phyloP scores from a whole-genome alignment of 2,113 vertebrate genomes.

The Cathartes aura region DNA sequence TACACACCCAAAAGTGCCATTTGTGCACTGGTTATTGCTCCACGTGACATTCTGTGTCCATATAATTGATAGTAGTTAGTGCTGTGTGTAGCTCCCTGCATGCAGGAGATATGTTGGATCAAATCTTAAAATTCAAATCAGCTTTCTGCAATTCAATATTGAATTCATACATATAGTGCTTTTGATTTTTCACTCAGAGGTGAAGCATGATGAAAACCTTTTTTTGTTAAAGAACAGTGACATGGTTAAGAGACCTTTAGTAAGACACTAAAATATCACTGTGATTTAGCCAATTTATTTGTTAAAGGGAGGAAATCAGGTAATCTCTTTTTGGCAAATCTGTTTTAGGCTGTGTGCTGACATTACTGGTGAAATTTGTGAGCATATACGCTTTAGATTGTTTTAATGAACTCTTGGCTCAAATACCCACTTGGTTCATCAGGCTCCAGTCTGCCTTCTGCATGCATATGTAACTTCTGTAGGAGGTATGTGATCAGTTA shows the following conservation, averaged over 20 bases:
- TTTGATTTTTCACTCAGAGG: neutral
- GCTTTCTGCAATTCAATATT: neutral
- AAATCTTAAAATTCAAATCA: neutral
- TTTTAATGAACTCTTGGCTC: neutral
- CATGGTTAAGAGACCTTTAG: neutral
- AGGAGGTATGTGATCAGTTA: neutral
- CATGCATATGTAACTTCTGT: neutral
- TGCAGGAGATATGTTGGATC: neutral
- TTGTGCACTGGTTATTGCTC: neutral
- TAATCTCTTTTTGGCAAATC: neutral
- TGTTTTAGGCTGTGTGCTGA: neutral
- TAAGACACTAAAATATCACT: neutral
- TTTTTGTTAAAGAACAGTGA: neutral
- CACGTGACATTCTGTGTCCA: fast-evolving
- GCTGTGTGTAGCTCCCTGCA: neutral
- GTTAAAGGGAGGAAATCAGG: neutral
- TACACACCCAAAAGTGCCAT: neutral
- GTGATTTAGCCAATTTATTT: neutral
- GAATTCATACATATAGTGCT: neutral
- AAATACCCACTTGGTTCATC: neutral
- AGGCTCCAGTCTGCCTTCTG: neutral
- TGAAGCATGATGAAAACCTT: neutral
- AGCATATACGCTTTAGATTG: fast-evolving
- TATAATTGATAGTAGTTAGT: neutral
- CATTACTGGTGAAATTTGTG: neutral